These are phyloP conservation scores for Hoplias malabaricus DNA, from an alignment of 2,113 vertebrate species.

Conservation along the genomic window DNA sequence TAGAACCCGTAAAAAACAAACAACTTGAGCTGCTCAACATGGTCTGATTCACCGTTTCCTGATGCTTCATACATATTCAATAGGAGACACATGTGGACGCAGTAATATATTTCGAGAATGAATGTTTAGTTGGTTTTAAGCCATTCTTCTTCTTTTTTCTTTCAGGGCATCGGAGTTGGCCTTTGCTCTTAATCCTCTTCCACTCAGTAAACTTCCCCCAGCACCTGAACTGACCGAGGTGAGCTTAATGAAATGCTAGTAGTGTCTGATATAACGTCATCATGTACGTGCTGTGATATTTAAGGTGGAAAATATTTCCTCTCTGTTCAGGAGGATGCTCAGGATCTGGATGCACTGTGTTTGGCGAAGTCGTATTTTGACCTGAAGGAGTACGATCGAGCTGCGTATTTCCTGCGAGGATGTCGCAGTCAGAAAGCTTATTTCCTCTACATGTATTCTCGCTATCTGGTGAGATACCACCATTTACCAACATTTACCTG, in stretches of 20 bases:
- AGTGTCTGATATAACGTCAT: too few relatives aligned
- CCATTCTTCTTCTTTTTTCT: background rate
- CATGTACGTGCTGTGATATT: too few relatives aligned
- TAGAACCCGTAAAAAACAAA: too few relatives aligned
- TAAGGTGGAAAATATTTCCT: too few relatives aligned
- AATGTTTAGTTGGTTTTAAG: background rate
- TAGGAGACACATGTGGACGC: too few relatives aligned
- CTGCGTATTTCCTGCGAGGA: slow-evolving; percentile 91
- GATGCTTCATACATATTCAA: too few relatives aligned
- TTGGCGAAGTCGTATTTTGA: slow-evolving; percentile 97
- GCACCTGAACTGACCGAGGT: slow-evolving; percentile 79
- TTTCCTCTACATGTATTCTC: slow-evolving; percentile 98
- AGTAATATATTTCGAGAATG: too few relatives aligned
- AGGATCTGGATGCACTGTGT: slow-evolving; percentile 91
- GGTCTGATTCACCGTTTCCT: too few relatives aligned
- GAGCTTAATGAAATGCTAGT: too few relatives aligned
- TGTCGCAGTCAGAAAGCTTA: slow-evolving; percentile 97
- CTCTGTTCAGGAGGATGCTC: slow-evolving; percentile 84
- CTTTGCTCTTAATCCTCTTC: slow-evolving; percentile 84
- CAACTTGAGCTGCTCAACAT: too few relatives aligned
- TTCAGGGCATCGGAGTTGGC: slow-evolving; percentile 92
- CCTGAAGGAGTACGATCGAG: slow-evolving; percentile 96
- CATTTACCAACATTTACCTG: too few relatives aligned
- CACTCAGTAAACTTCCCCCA: slow-evolving; percentile 50
- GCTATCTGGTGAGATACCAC: slow-evolving; percentile 96